Conservation (phyloP, 1,140 invertebrate species). For the Sminthurides bifidus region DNA sequence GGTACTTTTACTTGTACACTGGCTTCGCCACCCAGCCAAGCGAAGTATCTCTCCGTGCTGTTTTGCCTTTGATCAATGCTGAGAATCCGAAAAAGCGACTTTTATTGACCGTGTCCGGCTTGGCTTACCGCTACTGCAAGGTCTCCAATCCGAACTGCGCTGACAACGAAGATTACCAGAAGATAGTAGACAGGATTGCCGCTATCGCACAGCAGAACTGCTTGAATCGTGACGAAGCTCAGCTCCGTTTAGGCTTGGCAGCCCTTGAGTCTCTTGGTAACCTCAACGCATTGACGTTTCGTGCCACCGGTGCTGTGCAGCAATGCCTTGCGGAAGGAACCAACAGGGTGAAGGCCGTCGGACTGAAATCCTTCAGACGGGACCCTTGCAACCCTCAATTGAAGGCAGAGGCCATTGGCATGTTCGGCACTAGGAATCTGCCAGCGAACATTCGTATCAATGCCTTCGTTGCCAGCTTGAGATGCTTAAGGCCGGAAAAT, state of each 20-base stretch:
- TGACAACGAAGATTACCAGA: slow-evolving; percentile 39
- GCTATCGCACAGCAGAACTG: slow-evolving; percentile 37
- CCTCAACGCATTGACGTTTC: slow-evolving; percentile 49
- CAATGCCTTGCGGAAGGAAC: slow-evolving; percentile 38
- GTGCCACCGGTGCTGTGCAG: slow-evolving; percentile 48
- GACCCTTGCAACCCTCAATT: slow-evolving; percentile 50
- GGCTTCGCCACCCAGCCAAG: slow-evolving; percentile 58
- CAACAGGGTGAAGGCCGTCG: slow-evolving; percentile 54
- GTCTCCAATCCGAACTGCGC: slow-evolving; percentile 34
- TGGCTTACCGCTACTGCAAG: slow-evolving; percentile 40
- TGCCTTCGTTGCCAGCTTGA: slow-evolving; percentile 62
- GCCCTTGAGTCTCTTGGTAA: slow-evolving; percentile 75
- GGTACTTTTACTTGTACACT: slow-evolving; percentile 58
- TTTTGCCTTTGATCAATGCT: slow-evolving; percentile 46
- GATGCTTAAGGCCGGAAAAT: slow-evolving; percentile 55
- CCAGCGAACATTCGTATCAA: slow-evolving; percentile 81
- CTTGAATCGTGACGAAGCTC: slow-evolving; percentile 53
- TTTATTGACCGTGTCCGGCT: slow-evolving; percentile 39
- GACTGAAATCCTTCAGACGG: slow-evolving; percentile 60
- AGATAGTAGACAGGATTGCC: slow-evolving; percentile 54
- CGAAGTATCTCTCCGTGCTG: slow-evolving; percentile 41
- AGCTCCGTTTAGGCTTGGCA: slow-evolving; percentile 54
- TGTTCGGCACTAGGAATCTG: slow-evolving; percentile 55
- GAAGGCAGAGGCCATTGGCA: slow-evolving; percentile 44
- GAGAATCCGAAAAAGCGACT: slow-evolving; percentile 36